A percentile compares a stretch with the other conserved stretches of the same genome.
Conservation (phyloP, 2,888 invertebrate genomes). For the Mamestra brassicae region DNA sequence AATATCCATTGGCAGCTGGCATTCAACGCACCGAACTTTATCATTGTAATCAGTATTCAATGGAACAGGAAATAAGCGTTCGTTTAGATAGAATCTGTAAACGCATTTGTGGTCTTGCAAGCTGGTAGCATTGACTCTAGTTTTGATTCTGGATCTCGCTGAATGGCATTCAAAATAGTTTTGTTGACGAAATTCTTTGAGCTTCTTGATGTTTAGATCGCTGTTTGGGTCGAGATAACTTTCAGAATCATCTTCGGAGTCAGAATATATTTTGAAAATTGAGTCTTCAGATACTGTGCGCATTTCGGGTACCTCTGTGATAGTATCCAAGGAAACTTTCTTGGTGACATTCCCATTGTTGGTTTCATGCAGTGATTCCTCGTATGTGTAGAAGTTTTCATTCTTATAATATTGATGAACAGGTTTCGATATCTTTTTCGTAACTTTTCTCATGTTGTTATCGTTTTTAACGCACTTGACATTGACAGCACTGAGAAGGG, state of each 20-base stretch:
- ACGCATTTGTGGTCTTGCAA: conserved; percentile 86
- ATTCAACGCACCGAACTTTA: conserved; percentile 87
- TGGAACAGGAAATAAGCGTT: conserved; percentile 90
- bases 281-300: conserved; percentile 60
- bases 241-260: conserved; percentile 71
- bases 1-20: conserved; percentile 83
- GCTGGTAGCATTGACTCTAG: conserved; percentile 71
- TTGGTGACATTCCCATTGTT: conserved; percentile 60
- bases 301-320: conserved; percentile 78
- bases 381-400: conserved; percentile 77
- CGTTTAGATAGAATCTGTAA: conserved; percentile 90
- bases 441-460: conserved; percentile 44
- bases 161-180: conserved; percentile 92
- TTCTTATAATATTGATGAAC: conserved; percentile 84
- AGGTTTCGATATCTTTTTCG: conserved; percentile 52
- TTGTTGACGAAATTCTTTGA: conserved; percentile 89
- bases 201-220: conserved; percentile 69
- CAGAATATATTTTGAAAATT: conserved; percentile 68
- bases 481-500: conserved; percentile 53
- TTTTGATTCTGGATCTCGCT: conserved; percentile 79
- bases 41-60: conserved; percentile 84
- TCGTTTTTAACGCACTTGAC: conserved; percentile 58
- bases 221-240: conserved; percentile 71
- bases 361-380: conserved; percentile 74
- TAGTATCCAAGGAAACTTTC: conserved; percentile 77